Base-by-base conservation (phyloP, 1,140 invertebrate genomes). In the Brachionus asplanchnoidis region DNA sequence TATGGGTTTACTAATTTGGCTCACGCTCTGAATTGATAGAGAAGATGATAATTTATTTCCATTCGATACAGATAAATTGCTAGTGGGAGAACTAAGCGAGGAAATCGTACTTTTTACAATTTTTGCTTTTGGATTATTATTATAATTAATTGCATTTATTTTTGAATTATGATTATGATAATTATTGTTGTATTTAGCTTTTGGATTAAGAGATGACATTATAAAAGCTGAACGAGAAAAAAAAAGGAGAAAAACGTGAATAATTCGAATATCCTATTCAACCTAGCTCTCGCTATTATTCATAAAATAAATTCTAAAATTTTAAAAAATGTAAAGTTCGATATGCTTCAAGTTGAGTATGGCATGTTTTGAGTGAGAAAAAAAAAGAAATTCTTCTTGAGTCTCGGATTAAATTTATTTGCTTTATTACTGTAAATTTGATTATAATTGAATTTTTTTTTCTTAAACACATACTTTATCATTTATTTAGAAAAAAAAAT, bases 31-130 rank as follows among this genome's bases (percentile, higher is more conserved):
- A 17, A 73, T 73, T 42, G 68, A 73, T 73, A 73, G 17, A 73
- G 53, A 60, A 60, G 68, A 73, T 73, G 32, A 40, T 68, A 73
- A 73, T 73, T 73, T 73, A 73, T 73, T 73, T 73, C 68, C 68
- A 73, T 73, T 73, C 68, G 68, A 73, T 73, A 40, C n/a, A 32
- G 66, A 68, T 32, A 40, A n/a, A 40, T 28, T 68, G 32, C 26
- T 68, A 68, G 66, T 68, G n/a, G 66, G 32, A 68, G 66, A 68
- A 23, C 17, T 73, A 42, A 42, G 40, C 40, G 68, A 40, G 20
- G 73, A 46, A 77, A 26, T 50, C 42, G 73, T 44, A 77, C 50
- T 77, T 77, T 50, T 77, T 77, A 77, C 42, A 77, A 50, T 77
- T 77, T 50, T 77, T 40, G 36, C 17, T 73, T 73, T 73, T 73